phyloP scores from a whole-genome alignment of 2,888 invertebrate species.

The Sinohyriopsis cumingii region DNA sequence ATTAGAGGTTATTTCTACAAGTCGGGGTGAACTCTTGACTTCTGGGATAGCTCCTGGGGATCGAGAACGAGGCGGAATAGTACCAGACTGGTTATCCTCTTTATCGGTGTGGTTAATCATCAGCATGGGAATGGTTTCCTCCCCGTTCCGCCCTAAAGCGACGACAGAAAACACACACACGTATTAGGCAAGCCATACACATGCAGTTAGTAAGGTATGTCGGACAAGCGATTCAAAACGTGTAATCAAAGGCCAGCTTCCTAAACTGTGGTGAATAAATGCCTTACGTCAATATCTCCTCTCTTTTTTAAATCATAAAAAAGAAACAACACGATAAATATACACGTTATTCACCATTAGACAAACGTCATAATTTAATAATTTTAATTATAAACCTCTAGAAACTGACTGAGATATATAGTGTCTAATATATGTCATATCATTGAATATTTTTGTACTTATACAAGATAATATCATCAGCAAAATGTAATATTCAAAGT shows the following conservation, averaged over 20 bases:
- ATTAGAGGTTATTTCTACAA: constrained; percentile 60
- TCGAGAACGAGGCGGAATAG: constrained; percentile 43
- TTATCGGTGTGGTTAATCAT: constrained; percentile 68
- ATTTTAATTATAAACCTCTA: constrained; percentile 1
- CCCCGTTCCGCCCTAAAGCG: constrained; percentile 62
- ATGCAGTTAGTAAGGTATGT: constrained; percentile 10
- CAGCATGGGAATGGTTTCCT: constrained; percentile 70
- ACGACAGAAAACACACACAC: constrained; percentile 18
- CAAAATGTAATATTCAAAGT: no score
- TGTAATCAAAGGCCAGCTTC: background rate
- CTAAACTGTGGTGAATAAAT: no score
- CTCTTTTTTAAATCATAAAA: no score
- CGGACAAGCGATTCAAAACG: background rate
- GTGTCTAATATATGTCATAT: background rate
- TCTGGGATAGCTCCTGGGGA: constrained; percentile 32
- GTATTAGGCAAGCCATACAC: constrained; percentile 14
- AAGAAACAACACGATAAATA: no score
- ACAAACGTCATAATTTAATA: no score
- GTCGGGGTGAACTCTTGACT: constrained; percentile 55
- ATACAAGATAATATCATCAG: no score
- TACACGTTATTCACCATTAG: no score
- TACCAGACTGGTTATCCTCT: constrained; percentile 32
- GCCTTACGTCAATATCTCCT: background rate
- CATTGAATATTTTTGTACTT: no score
- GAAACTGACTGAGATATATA: background rate